Conservation (phyloP, 64 coral and sea anemone genomes). For the Montipora capricornis region DNA sequence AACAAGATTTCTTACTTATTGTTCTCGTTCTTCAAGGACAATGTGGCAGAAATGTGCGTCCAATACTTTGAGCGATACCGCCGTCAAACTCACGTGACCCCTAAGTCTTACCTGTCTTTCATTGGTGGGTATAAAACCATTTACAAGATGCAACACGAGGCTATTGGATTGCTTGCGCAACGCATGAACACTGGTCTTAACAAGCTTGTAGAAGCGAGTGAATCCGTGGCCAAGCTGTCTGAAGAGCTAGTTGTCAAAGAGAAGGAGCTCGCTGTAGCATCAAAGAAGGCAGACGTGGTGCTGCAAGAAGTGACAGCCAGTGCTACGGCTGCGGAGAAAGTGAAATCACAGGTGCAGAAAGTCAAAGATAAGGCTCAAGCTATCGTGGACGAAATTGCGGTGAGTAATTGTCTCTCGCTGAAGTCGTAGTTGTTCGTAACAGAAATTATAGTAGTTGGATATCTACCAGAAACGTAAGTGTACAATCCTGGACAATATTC, state of each 20-base stretch:
- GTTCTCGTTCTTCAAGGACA: conserved; percentile 68
- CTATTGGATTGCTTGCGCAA: conserved; percentile 86
- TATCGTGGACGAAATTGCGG: conserved; percentile 98
- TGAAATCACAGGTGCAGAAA: conserved; percentile 99
- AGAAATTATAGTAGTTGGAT: not conserved
- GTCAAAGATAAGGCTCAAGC: conserved; percentile 99
- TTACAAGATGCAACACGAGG: conserved; percentile 80
- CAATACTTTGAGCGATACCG: conserved; percentile 99
- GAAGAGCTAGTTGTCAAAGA: conserved; percentile 97
- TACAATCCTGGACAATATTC: no score
- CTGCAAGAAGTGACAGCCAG: conserved; percentile 95
- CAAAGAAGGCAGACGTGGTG: conserved; percentile 96
- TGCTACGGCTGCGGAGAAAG: conserved; percentile 93
- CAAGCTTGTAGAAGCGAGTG: conserved; percentile 94
- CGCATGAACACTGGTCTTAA: conserved; percentile 75
- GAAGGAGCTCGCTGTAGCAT: conserved; percentile 98
- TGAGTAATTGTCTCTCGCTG: conserved; percentile 33
- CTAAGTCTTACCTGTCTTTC: conserved; percentile 95
- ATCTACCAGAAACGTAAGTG: not conserved
- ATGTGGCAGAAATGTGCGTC: conserved; percentile 90
- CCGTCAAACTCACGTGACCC: conserved; percentile 95
- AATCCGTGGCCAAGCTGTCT: conserved; percentile 96
- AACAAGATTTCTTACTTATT: not conserved
- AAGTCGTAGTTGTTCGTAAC: no score
- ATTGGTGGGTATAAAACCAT: conserved; percentile 95